phyloP scores from a whole-genome alignment of 2,113 vertebrate genomes.

The Okapia johnstoni region DNA sequence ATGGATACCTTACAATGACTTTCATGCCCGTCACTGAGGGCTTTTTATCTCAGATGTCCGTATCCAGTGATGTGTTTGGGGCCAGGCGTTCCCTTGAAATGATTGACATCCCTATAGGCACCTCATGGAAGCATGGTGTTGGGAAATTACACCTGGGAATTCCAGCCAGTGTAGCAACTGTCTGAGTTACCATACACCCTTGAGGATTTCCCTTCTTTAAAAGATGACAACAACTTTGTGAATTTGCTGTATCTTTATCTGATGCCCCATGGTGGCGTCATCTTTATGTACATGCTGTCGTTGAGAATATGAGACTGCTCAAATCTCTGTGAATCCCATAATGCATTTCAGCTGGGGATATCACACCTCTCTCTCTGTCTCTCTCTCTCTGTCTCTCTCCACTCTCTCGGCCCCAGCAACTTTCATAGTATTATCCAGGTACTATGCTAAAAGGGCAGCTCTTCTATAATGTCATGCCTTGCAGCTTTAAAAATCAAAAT shows the following conservation, averaged over 20 bases:
- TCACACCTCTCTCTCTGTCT: not conserved
- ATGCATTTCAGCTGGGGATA: constrained; percentile 1
- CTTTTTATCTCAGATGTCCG: not conserved
- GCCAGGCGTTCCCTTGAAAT: not conserved
- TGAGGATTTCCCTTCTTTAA: constrained; percentile 52
- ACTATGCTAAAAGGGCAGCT: constrained; percentile 63
- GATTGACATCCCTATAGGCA: not conserved
- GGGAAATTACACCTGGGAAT: constrained; percentile 31
- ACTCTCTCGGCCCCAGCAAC: not conserved
- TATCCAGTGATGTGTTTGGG: not conserved
- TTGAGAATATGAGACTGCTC: not conserved
- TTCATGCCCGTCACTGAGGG: not conserved
- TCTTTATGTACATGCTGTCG: not conserved
- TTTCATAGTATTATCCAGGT: constrained; percentile 63
- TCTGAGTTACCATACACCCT: not conserved
- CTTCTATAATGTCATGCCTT: constrained; percentile 47
- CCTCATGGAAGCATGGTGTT: not conserved
- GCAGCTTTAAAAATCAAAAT: constrained; percentile 62
- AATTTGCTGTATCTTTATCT: constrained; percentile 53
- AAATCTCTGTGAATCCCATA: not conserved
- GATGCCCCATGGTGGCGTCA: constrained; percentile 39
- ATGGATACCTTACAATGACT: not conserved
- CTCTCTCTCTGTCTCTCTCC: not conserved
- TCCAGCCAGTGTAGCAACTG: not conserved
- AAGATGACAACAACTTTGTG: constrained; percentile 45